phyloP scores from a whole-genome alignment of 2,797 vertebrate species.

The Alectoris magna region DNA sequence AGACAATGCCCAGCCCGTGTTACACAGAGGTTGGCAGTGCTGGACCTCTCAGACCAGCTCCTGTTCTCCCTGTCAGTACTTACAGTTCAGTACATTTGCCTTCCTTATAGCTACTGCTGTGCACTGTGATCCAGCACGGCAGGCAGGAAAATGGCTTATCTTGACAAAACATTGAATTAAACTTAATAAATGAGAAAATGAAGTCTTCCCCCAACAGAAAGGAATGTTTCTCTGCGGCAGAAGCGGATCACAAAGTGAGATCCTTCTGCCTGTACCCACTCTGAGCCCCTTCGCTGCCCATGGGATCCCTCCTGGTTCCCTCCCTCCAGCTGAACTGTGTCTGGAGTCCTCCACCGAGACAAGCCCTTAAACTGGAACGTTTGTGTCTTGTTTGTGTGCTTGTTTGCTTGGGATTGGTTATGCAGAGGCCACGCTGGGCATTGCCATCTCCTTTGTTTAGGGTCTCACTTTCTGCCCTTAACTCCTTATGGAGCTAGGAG shows the following conservation, averaged over 20 bases:
- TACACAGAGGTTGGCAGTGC: neutral
- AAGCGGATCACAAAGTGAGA: neutral
- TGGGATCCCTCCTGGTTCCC: neutral
- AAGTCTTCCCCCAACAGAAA: neutral
- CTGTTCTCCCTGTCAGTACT: neutral
- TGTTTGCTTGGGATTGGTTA: neutral
- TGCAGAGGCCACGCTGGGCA: neutral
- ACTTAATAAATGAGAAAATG: neutral
- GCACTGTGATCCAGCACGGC: neutral
- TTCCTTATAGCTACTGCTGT: neutral
- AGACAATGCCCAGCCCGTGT: neutral
- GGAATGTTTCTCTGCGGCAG: neutral
- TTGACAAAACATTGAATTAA: neutral
- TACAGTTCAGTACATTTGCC: neutral
- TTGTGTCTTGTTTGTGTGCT: neutral
- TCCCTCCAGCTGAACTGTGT: neutral
- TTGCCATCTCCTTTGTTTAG: neutral
- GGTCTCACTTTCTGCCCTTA: neutral
- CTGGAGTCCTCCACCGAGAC: neutral
- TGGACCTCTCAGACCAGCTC: neutral
- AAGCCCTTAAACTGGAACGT: neutral
- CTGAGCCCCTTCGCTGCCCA: neutral
- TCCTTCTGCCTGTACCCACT: neutral
- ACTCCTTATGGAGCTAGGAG: neutral
- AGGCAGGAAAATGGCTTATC: neutral